Conservation (phyloP, 1,140 invertebrate genomes). For the Drosophila tani region DNA sequence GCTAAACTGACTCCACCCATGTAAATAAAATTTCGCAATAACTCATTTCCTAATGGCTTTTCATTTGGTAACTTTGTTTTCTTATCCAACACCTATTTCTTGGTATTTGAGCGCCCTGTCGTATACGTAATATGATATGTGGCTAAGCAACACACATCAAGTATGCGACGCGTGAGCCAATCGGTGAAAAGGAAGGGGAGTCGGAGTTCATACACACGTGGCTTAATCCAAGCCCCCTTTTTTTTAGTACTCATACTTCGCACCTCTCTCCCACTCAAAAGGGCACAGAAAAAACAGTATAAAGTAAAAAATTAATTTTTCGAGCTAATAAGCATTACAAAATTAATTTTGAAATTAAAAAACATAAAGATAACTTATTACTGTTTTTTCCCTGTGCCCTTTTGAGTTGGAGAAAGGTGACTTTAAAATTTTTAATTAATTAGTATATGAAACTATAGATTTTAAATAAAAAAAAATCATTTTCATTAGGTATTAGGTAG, state of each 20-base stretch:
- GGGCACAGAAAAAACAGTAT: background rate
- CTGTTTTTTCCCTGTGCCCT: too few relatives aligned
- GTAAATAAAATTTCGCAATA: conserved; percentile 1
- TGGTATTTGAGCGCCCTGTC: background rate
- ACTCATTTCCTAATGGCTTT: conserved; percentile 41
- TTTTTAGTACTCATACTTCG: background rate
- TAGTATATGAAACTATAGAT: background rate
- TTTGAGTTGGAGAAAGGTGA: too few relatives aligned
- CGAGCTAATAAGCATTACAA: too few relatives aligned
- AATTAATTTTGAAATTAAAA: too few relatives aligned
- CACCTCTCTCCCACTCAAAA: background rate
- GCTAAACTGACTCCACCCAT: too few relatives aligned
- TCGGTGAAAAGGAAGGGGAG: background rate
- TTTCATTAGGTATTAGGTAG: too few relatives aligned
- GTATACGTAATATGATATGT: conserved; percentile 39
- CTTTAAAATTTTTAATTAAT: too few relatives aligned
- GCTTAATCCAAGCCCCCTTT: background rate
- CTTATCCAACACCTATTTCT: conserved; percentile 18
- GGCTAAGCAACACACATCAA: conserved; percentile 18
- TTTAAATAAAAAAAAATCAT: too few relatives aligned
- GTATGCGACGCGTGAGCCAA: conserved; percentile 41
- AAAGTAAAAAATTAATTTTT: too few relatives aligned
- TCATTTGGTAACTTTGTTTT: conserved; percentile 6
- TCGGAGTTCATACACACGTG: conserved; percentile 4
- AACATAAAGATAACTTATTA: too few relatives aligned